Percentiles rank a stretch among this genome's conserved stretches.
Evolutionary conservation across 1,140 invertebrate genomes (phyloP).

Genomic region (Habropoda laboriosa): DNA sequence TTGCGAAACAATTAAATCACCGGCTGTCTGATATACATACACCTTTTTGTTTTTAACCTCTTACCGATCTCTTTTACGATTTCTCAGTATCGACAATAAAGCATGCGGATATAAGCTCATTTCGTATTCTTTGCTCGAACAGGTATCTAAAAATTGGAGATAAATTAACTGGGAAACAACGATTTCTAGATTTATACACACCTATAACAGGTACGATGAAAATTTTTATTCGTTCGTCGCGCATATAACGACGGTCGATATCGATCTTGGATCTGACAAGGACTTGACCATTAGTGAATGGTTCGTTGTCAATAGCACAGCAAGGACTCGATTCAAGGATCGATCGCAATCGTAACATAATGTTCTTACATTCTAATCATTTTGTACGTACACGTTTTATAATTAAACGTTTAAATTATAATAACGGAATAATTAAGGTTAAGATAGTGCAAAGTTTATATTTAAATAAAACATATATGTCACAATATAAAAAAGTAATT

Average conservation of each 20-base stretch:
- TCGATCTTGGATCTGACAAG: slow-evolving; percentile 12
- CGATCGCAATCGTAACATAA: slow-evolving; percentile 1
- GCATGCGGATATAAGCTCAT: not conserved
- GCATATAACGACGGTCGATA: not conserved
- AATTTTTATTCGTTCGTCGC: not conserved
- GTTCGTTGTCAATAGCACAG: not conserved
- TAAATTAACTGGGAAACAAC: not conserved
- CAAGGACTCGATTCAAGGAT: slow-evolving; percentile 23
- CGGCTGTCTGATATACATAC: not conserved
- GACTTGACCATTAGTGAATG: slow-evolving; percentile 15
- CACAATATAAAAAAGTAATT: too few relatives aligned
- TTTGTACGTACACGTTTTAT: not conserved
- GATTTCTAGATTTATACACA: not conserved
- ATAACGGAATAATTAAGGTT: too few relatives aligned
- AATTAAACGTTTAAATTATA: too few relatives aligned
- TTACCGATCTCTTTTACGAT: not conserved
- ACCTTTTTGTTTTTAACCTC: not conserved
- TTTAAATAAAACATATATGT: too few relatives aligned
- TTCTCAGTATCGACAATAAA: not conserved
- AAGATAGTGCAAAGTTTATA: too few relatives aligned
- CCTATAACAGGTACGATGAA: not conserved
- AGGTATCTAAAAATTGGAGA: not conserved
- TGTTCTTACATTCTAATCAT: not conserved
- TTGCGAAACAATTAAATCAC: not conserved
- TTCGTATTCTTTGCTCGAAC: not conserved